These are phyloP conservation scores for Tanypteryx hageni DNA, from an alignment of 2,888 invertebrate genomes.

Conservation along the genomic window DNA sequence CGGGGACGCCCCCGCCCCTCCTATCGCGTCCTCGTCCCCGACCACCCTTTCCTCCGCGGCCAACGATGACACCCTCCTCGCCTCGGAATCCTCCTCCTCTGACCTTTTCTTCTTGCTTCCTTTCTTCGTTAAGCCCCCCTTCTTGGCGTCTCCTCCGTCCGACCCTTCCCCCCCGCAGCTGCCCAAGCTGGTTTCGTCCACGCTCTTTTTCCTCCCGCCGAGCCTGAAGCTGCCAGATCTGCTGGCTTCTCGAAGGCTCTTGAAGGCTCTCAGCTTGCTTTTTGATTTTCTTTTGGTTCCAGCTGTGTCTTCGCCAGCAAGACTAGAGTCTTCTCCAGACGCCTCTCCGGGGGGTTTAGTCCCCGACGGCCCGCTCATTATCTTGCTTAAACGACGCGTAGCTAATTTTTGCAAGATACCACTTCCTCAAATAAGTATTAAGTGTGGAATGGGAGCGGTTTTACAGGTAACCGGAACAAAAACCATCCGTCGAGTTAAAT, in stretches of 20 bases:
- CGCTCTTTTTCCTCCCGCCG: slow-evolving; percentile 12
- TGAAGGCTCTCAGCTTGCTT: slow-evolving; percentile 59
- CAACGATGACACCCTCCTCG: neutral
- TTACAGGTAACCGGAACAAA: neutral
- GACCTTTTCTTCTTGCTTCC: slow-evolving; percentile 65
- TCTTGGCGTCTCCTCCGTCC: neutral
- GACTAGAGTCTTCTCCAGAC: slow-evolving; percentile 33
- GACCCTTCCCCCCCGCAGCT: neutral
- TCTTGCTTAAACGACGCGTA: neutral
- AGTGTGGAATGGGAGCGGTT: neutral
- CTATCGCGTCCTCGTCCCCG: neutral
- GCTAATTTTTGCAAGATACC: neutral
- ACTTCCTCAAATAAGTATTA: too few species aligned
- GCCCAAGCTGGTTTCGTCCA: slow-evolving; percentile 36
- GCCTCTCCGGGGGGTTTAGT: slow-evolving; percentile 36
- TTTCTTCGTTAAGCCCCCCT: neutral
- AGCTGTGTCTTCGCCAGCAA: neutral
- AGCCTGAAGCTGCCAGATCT: slow-evolving; percentile 45
- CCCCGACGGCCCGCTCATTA: slow-evolving; percentile 35
- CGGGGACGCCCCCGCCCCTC: slow-evolving; percentile 2
- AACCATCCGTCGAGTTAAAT: neutral
- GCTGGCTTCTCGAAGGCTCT: slow-evolving; percentile 61
- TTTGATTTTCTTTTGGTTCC: slow-evolving; percentile 38
- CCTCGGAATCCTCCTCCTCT: slow-evolving; percentile 10
- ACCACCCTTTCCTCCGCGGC: slow-evolving; percentile 50